Percentiles rank a stretch among this genome's conserved stretches.
phyloP scores from a whole-genome alignment of 2,113 vertebrate genomes.

The Dissostichus mawsoni region DNA sequence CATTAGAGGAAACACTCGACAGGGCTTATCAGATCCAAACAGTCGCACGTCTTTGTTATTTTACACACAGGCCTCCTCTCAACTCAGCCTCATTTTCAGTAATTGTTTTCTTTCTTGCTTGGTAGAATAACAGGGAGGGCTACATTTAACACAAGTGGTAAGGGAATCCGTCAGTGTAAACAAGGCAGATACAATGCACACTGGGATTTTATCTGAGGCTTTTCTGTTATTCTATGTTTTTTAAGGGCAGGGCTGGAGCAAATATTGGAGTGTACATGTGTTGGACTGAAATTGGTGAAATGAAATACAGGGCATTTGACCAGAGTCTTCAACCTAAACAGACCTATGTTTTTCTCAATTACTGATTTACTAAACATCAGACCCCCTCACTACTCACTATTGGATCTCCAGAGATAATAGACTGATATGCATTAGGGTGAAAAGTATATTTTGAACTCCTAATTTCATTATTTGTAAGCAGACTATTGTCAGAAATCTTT shows the following conservation, averaged over 20 bases:
- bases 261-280: slow-evolving; percentile 50
- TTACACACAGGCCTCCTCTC: slow-evolving; percentile 78
- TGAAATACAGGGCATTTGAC: slow-evolving; percentile 35
- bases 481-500: neutral
- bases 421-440: neutral
- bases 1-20: slow-evolving; percentile 81
- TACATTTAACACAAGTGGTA: slow-evolving; percentile 79
- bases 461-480: neutral
- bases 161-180: slow-evolving; percentile 79
- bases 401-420: neutral
- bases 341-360: slow-evolving; percentile 38
- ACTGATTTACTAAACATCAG: slow-evolving; percentile 32
- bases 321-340: slow-evolving; percentile 23
- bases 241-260: slow-evolving; percentile 63
- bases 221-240: slow-evolving; percentile 77
- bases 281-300: slow-evolving; percentile 54
- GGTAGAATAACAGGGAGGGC: slow-evolving; percentile 79
- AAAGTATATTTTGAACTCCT: neutral
- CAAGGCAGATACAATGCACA: slow-evolving; percentile 79
- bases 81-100: slow-evolving; percentile 75
- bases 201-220: slow-evolving; percentile 76
- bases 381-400: neutral
- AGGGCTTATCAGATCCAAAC: slow-evolving; percentile 83
- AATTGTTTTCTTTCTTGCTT: slow-evolving; percentile 84
- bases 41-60: slow-evolving; percentile 82